Conservation (phyloP, 1,140 invertebrate species). For the Cyclina sinensis region DNA sequence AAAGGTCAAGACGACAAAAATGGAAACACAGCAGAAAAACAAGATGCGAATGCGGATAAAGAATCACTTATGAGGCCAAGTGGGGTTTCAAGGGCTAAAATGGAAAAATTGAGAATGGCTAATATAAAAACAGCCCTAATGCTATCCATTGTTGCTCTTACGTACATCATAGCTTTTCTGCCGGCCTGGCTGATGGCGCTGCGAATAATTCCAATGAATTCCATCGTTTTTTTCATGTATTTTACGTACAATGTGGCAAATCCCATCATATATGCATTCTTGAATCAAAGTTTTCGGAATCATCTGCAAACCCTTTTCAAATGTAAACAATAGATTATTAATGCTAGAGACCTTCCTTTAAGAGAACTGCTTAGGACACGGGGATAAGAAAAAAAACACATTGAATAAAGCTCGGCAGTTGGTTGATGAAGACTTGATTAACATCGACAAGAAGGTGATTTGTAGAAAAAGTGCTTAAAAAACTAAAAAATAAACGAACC, state of each 20-base stretch:
- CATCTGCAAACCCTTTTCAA: constrained; percentile 81
- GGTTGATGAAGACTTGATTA: too few relatives aligned
- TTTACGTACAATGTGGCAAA: constrained; percentile 86
- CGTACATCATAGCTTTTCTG: constrained; percentile 83
- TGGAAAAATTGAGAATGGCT: constrained; percentile 78
- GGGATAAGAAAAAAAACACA: too few relatives aligned
- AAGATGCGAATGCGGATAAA: constrained; percentile 69
- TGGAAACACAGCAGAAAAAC: constrained; percentile 65
- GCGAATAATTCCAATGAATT: constrained; percentile 76
- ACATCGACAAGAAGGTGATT: too few relatives aligned
- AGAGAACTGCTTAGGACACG: too few relatives aligned
- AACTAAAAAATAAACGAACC: too few relatives aligned
- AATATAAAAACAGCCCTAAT: constrained; percentile 85
- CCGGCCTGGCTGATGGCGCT: constrained; percentile 83
- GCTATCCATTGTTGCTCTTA: constrained; percentile 83
- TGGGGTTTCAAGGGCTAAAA: constrained; percentile 71
- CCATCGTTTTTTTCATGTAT: constrained; percentile 84
- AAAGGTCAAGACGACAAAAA: constrained; percentile 50
- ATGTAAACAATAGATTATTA: constrained; percentile 57
- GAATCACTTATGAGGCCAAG: constrained; percentile 72
- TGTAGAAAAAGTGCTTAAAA: too few relatives aligned
- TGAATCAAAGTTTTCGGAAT: constrained; percentile 85
- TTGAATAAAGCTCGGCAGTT: too few relatives aligned
- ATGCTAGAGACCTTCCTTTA: too few relatives aligned
- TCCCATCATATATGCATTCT: constrained; percentile 85